These are phyloP conservation scores for Callaeas wilsoni DNA, from an alignment of 2,113 vertebrate genomes.

Conservation along the genomic window DNA sequence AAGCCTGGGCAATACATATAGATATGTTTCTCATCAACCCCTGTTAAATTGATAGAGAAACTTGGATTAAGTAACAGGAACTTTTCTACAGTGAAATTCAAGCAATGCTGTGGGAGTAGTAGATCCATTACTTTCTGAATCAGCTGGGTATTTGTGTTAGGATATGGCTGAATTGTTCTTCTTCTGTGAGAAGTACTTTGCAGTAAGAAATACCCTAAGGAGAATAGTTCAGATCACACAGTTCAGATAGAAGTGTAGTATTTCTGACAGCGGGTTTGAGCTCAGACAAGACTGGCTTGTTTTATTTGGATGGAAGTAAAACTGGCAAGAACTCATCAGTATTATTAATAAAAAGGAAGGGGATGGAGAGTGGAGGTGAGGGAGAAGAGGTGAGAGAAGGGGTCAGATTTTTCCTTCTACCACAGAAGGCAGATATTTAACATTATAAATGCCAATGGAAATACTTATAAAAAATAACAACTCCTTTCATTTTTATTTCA, in stretches of 20 bases:
- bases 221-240: neutral
- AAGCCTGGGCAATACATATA: neutral
- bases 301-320: neutral
- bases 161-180: neutral
- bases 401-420: neutral
- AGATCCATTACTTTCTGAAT: neutral
- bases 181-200: neutral
- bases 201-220: neutral
- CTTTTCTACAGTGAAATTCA: neutral
- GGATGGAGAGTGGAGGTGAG: neutral
- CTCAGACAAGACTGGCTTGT: neutral
- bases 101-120: neutral
- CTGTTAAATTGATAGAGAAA: neutral
- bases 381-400: neutral
- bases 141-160: neutral
- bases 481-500: neutral
- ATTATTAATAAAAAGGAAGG: rapidly evolving
- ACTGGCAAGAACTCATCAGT: neutral
- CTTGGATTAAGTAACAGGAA: neutral
- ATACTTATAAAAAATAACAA: neutral
- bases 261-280: neutral
- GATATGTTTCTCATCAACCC: neutral
- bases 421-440: neutral
- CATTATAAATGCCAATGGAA: neutral
- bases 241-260: neutral